These are phyloP conservation scores for Pterocles gutturalis DNA, from an alignment of 2,113 vertebrate species.

Conservation along the genomic window DNA sequence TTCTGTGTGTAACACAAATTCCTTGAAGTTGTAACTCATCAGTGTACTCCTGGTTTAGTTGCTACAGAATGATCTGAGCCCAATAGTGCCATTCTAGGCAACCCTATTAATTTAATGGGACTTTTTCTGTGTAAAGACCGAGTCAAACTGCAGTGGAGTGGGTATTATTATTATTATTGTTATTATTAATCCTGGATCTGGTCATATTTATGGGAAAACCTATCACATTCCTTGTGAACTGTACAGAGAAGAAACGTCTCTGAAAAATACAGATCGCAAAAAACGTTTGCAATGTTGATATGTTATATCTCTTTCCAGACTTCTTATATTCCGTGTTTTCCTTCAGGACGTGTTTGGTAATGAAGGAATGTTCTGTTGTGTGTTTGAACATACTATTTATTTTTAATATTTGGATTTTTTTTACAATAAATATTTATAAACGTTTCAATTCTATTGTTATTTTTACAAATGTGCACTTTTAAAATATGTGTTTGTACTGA, in stretches of 20 bases:
- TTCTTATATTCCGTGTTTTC: conserved; percentile 48
- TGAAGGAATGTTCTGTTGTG: conserved; percentile 39
- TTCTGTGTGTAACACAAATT: conserved; percentile 39
- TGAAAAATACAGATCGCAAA: conserved; percentile 60
- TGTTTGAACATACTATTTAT: conserved; percentile 62
- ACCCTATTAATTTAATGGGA: conserved; percentile 9
- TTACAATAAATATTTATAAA: conserved; percentile 76
- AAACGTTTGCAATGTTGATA: not conserved
- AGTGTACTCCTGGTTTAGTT: conserved; percentile 66
- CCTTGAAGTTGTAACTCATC: conserved; percentile 63
- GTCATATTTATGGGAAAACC: conserved; percentile 70
- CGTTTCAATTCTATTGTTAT: conserved; percentile 37
- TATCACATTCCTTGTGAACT: conserved; percentile 62
- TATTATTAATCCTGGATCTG: conserved; percentile 57
- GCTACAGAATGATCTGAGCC: conserved; percentile 57
- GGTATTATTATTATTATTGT: conserved; percentile 23
- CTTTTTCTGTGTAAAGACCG: conserved; percentile 5
- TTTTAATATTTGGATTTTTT: conserved; percentile 61
- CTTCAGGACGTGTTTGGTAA: conserved; percentile 49
- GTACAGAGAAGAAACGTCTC: conserved; percentile 51
- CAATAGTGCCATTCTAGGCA: not conserved
- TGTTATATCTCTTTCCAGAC: conserved; percentile 12
- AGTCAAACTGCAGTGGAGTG: conserved; percentile 14
- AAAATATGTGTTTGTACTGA: conserved; percentile 16
- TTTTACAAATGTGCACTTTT: conserved; percentile 53